phyloP scores from a whole-genome alignment of 2,888 invertebrate species.

The Podotricha telesiphe region DNA sequence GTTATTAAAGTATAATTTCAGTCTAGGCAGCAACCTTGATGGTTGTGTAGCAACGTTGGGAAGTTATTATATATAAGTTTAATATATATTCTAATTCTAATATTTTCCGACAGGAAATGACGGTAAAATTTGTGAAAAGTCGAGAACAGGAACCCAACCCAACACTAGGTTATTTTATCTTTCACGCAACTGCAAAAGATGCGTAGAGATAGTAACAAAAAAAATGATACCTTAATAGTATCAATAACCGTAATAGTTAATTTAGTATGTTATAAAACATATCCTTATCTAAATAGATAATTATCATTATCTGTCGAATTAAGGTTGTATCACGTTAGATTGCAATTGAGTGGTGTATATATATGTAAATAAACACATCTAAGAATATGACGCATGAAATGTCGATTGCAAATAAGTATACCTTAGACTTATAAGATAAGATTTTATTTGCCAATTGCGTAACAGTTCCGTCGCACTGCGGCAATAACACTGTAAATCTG shows the following conservation, averaged over 20 bases:
- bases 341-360: neutral
- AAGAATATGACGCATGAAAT: neutral
- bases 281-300: neutral
- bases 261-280: neutral
- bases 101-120: no score
- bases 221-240: neutral
- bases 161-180: no score
- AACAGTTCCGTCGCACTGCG: slow-evolving; percentile 23
- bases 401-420: slow-evolving; percentile 7
- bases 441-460: slow-evolving; percentile 3
- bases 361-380: slow-evolving; percentile 9
- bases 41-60: no score
- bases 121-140: no score
- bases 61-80: no score
- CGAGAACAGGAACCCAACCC: no score
- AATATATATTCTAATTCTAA: no score
- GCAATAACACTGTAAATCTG: neutral
- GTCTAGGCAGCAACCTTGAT: no score
- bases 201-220: no score
- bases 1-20: no score
- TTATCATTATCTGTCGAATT: neutral
- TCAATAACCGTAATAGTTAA: no score
- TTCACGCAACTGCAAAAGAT: no score
- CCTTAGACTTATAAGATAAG: slow-evolving; percentile 15
- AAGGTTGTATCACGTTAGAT: neutral